Base-by-base conservation (phyloP, 2,113 vertebrate genomes). In the Shinisaurus crocodilurus region DNA sequence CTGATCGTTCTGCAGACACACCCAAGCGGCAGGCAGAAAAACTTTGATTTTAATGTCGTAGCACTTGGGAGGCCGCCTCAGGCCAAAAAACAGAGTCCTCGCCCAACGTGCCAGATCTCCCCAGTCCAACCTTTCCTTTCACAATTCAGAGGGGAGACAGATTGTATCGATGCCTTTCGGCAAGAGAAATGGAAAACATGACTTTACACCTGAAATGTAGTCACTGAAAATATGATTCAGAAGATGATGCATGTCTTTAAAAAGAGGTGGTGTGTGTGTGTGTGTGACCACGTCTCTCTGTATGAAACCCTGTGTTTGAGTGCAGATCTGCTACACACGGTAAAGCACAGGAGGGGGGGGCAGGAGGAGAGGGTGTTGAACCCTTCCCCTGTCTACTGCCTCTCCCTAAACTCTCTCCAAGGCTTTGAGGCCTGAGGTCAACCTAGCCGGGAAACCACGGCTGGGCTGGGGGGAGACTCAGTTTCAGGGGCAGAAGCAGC, bases 161-260 rank as follows among this genome's bases (percentile, higher is more conserved):
- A 37, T 69, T 50, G n/a, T 65, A 88, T 48, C 12, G 27, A 74
- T 10, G 18, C 29, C 9, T 65, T 48, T 45, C 37, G 16, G 32
- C 72, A 40, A 40, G 57, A 16, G 20, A 43, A 76, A 77, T 77
- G 89, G 83, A 86, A 89, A 90, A 80, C n/a, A 43, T 79, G 74
- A 54, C 40, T 79, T 65, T 16, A 48, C 32, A 76, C 70, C 70
- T 84, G 54, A 84, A 85, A 63, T 1, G 7, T 16, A 57, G 29
- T 45, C 16, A 43, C 43, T 29, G 32, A 48, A 83, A 83, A 77
- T 50, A 29, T n/a, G 72, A 54, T 69, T 90, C 15, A 27, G 72
- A 79, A 40, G 60, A 48, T 7, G 15, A 16, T 15, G 48, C 6
- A 27, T 16, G 67, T 65, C 43, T 81, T 37, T 50, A 15, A 9